Base-by-base conservation (phyloP, 2,888 invertebrate genomes). In the Melieria crassipennis region DNA sequence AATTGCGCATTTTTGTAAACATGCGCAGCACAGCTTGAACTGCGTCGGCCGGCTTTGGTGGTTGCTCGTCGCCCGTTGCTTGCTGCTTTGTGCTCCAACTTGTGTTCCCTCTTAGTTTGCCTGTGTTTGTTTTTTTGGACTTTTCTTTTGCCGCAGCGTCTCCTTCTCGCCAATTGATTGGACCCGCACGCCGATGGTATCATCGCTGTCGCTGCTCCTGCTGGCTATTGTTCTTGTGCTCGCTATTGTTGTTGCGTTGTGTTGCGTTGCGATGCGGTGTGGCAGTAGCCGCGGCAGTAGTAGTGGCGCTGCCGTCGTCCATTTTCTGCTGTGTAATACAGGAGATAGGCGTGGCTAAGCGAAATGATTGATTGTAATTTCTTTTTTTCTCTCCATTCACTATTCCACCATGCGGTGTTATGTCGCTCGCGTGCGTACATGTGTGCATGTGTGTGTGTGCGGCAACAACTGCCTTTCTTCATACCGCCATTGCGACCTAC, bases 281-380 rank as follows among this genome's bases (percentile, higher is more conserved):
- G 45, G 13, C 52, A 10, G 56, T 56, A 45, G 47, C 56, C 16
- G 70, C 65, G 55, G 69, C 65, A 50, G 61, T 55, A 61, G 52
- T 63, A 62, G 61, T 61, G 63, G 63, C 64, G 42, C 30, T 5
- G 79, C 79, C 78, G 79, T 80, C 80, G 80, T 79, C 76, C 77
- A 78, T 79, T 82, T 83, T 81, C 72, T 84, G 84, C 84, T 84
- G 84, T 84, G 78, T 84, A 84, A 84, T 82, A 78, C 81, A 81
- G 81, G 82, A 82, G 83, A 81, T 82, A 83, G 85, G 85, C 85
- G 85, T 85, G 85, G 85, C 81, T 80, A 83, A 78, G 78, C 75
- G 73, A 79, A 79, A 84, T 84, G 84, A 84, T 84, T 84, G 84
- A 84, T 84, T 84, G 78, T 81, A 80, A 79, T 79, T 80, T 60